Base-by-base conservation (phyloP, 2,888 invertebrate species). In the Gerris lacustris region DNA sequence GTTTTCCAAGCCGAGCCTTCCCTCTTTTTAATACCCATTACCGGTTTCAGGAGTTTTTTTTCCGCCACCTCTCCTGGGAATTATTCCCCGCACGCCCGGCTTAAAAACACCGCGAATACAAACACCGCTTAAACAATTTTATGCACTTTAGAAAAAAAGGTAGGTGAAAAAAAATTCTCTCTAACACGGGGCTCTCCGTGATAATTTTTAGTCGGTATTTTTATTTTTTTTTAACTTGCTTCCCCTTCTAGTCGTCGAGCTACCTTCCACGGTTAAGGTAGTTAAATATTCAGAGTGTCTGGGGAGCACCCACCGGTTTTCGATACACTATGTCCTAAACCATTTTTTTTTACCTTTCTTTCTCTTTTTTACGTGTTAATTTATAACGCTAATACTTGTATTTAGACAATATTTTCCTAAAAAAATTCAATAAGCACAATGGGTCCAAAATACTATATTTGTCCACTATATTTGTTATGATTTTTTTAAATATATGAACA, bases 21-120 rank as follows among this genome's bases (percentile, higher is more conserved):
- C 64, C 31, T 64, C 17, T 64, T 64, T 64, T 64, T 64, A 64
- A 64, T 64, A 64, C 64, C 64, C 64, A 64, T 64, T 64, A 64
- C 64, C n/a, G 55, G 9, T 55, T 55, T 55, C 15, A 11, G 55
- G 55, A 55, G 55, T 15, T 55, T 15, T 55, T 55, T 55, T 55
- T 11, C 55, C 15, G 55, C 55, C 55, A 15, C 55, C 55, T 55
- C 64, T 31, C 31, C 31, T 9, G 64, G 64, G 64, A 64, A 64
- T 64, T 18, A 64, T 64, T 64, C 64, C 64, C 17, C 17, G 31
- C 64, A 64, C 64, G 64, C 64, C 64, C 31, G 18, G 18, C 64
- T 64, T 31, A n/a, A 64, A 64, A 18, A 18, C 64, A 64, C 64
- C 31, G 18, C 64, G 64, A 17, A 64, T 64, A 64, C 64, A 64